Percentiles rank a stretch among this genome's conserved stretches.
Conservation (phyloP, 2,113 vertebrate genomes). For the Percopsis transmontana region DNA sequence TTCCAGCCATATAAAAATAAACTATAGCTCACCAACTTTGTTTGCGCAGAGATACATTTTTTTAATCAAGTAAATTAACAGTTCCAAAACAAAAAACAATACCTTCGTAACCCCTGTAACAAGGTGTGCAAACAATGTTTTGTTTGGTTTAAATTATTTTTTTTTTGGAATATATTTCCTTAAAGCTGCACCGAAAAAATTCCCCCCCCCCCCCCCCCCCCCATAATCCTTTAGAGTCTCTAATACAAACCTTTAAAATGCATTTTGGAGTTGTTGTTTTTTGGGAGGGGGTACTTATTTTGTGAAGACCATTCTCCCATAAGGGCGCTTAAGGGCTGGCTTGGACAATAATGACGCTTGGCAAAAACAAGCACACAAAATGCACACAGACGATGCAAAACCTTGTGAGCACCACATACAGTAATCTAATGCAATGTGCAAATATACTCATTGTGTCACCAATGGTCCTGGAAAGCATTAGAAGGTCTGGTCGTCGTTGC, state of each 20-base stretch:
- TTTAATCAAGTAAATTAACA: no score
- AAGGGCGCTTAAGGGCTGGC: slow-evolving; percentile 53
- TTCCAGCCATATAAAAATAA: no score
- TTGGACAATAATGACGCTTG: slow-evolving; percentile 42
- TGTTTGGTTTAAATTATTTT: no score
- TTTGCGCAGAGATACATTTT: no score
- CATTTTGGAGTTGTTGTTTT: background rate
- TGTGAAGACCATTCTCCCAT: slow-evolving; percentile 24
- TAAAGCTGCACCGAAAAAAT: no score
- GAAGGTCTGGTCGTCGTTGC: slow-evolving; percentile 97
- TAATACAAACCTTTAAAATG: no score
- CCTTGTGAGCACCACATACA: slow-evolving; percentile 38
- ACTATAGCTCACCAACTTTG: no score
- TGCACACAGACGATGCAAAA: slow-evolving; percentile 39
- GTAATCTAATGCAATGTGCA: slow-evolving; percentile 57
- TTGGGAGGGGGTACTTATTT: slow-evolving; percentile 9
- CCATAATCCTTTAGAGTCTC: background rate
- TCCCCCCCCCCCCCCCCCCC: no score
- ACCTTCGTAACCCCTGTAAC: no score
- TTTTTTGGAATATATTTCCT: no score
- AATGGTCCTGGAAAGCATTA: slow-evolving; percentile 60
- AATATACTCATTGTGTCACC: slow-evolving; percentile 63
- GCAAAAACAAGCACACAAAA: slow-evolving; percentile 51
- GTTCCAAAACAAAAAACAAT: no score
- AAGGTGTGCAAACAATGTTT: no score